phyloP scores from a whole-genome alignment of 2,797 vertebrate species.

The Chelonia mydas region DNA sequence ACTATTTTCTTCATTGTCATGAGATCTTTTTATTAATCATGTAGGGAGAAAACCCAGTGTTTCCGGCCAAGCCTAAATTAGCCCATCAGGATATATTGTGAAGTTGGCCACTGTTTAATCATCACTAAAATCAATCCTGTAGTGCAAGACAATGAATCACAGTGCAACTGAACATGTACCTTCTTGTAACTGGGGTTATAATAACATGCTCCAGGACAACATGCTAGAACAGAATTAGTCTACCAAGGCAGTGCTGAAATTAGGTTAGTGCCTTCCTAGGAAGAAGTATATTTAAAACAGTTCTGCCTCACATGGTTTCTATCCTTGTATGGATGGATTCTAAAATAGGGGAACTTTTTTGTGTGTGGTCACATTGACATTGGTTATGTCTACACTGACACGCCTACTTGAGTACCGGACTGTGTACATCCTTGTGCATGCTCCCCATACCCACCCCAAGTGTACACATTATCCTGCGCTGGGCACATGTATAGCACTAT shows the following conservation, averaged over 20 bases:
- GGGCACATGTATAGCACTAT: background rate
- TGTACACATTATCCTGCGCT: background rate
- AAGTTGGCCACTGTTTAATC: background rate
- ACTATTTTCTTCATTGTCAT: background rate
- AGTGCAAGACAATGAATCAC: background rate
- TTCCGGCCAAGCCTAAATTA: constrained; percentile 24
- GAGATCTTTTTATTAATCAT: background rate
- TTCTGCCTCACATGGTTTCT: background rate
- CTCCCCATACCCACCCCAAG: background rate
- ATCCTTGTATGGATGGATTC: background rate
- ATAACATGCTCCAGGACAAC: background rate
- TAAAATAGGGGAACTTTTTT: background rate
- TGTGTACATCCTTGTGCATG: background rate
- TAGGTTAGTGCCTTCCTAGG: background rate
- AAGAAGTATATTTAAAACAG: background rate
- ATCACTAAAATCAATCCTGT: background rate
- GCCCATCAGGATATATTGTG: background rate
- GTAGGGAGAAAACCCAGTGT: background rate
- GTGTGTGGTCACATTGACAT: background rate
- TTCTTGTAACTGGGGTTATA: background rate
- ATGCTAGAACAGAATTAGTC: background rate
- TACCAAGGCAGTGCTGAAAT: background rate
- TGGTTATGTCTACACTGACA: background rate
- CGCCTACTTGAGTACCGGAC: background rate
- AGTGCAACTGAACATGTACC: background rate